Conservation (phyloP, 2,113 vertebrate genomes). For the Morone saxatilis region DNA sequence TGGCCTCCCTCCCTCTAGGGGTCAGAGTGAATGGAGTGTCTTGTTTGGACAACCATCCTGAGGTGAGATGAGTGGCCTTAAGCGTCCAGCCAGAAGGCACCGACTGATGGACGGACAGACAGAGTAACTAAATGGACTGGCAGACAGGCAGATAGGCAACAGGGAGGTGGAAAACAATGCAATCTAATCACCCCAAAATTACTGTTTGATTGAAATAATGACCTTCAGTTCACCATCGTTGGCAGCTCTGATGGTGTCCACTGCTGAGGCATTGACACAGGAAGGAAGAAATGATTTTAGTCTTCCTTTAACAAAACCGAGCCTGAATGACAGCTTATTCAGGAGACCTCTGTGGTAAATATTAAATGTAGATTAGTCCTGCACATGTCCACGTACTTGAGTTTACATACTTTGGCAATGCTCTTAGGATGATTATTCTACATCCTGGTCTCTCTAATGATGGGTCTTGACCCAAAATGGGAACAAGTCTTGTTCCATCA, state of each 20-base stretch:
- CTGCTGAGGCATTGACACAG: conserved; percentile 13
- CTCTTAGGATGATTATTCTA: conserved; percentile 7
- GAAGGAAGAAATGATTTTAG: conserved; percentile 45
- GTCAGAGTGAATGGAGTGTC: conserved; percentile 78
- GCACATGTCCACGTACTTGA: conserved; percentile 25
- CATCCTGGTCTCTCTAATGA: conserved; percentile 58
- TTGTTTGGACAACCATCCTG: conserved; percentile 79
- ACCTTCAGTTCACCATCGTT: conserved; percentile 46
- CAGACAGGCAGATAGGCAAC: conserved; percentile 47
- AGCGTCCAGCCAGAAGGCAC: conserved; percentile 48
- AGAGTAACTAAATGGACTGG: conserved; percentile 54
- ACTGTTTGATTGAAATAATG: conserved; percentile 70
- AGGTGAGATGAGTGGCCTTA: conserved; percentile 71
- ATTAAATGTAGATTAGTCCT: conserved; percentile 35
- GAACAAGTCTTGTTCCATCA: conserved; percentile 25
- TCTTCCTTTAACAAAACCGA: conserved; percentile 41
- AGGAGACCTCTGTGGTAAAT: conserved; percentile 44
- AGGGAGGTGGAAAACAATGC: conserved; percentile 59
- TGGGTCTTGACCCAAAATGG: conserved; percentile 32
- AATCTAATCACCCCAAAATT: conserved; percentile 64
- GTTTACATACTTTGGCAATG: conserved; percentile 33
- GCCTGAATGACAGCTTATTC: conserved; percentile 56
- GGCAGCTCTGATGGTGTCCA: conserved; percentile 46
- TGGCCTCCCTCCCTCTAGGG: conserved; percentile 72
- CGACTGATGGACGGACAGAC: conserved; percentile 34